Evolutionary conservation across 2,113 vertebrate genomes (phyloP), one percentile per base, ranked within the genome.

Genomic region (Melanostigma gelatinosum): DNA sequence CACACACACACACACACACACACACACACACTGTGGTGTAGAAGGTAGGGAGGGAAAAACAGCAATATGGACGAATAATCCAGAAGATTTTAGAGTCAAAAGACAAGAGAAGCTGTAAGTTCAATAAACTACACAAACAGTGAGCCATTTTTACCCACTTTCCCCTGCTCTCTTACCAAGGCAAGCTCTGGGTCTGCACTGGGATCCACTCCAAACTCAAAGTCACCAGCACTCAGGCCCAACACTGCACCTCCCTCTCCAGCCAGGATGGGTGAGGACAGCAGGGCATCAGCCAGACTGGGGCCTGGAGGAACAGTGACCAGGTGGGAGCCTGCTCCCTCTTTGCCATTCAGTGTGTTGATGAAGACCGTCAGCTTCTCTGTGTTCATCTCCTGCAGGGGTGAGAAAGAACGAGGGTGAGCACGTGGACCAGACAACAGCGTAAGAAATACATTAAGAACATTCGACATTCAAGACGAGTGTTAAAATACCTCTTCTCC

Each of bases 201-300:
- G 55, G 97, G 97, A 87, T 99, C 97, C 69, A 99, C 97, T 0
- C 97, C 97, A 42, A 99, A 99, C 91, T 99, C 97, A 84, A 98
- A 99, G 93, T 99, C 97, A 4, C 96, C 97, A 67, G 97, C 95
- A 0, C 97, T 97, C 0, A 99, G 94, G 9, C 97, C 97, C 88
- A 99, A 91, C 93, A 97, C 97, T 72, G 97, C 96, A 0, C 97
- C 97, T 0, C 97, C 97, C 60, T 98, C 98, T 0, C 98, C 97
- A 0, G 96, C 97, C 83, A 99, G 91, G 87, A 99, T 96, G 0
- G 97, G 97, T 0, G 98, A 99, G 70, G 97, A 97, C 88, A 99
- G 95, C 78, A 99, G 96, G 32, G 98, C 98, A 0, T 99, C 98
- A 0, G 98, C 97, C 87, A 99, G 90, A 93, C 97, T 98, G 1